phyloP scores from a whole-genome alignment of 1,140 invertebrate species.

The Zaprionus tsacasi region DNA sequence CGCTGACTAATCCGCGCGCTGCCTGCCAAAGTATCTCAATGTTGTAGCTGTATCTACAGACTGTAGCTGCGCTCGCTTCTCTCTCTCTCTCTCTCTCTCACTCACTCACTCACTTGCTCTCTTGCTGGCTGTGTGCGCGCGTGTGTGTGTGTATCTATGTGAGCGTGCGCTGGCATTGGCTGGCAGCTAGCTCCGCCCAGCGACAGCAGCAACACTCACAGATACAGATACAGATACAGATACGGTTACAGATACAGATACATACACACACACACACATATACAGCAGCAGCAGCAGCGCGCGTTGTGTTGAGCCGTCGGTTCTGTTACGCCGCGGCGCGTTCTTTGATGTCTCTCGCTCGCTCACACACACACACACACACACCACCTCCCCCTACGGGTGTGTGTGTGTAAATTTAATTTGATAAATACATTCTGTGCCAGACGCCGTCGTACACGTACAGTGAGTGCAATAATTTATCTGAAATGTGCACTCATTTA shows the following conservation, averaged over 20 bases:
- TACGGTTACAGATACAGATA: neutral
- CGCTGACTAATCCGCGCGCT: constrained; percentile 36
- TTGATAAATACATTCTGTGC: constrained; percentile 78
- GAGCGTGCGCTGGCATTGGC: constrained; percentile 29
- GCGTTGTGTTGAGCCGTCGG: constrained; percentile 7
- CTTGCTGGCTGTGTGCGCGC: neutral
- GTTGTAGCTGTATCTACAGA: constrained; percentile 18
- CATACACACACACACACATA: constrained; percentile 4
- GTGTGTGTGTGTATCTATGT: constrained; percentile 16
- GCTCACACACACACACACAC: constrained; percentile 8
- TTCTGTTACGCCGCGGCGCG: constrained; percentile 53
- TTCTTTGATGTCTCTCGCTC: constrained; percentile 59
- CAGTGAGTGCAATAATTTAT: constrained; percentile 81
- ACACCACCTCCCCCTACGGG: constrained; percentile 2
- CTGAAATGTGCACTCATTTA: constrained; percentile 83
- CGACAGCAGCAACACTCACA: neutral
- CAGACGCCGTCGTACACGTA: constrained; percentile 70
- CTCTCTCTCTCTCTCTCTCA: constrained; percentile 18
- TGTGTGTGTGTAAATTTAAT: constrained; percentile 80
- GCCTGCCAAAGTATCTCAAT: constrained; percentile 29
- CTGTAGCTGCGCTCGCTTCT: constrained; percentile 24
- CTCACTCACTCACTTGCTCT: constrained; percentile 23
- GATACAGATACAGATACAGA: too few species aligned
- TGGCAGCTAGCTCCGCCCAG: constrained; percentile 31
- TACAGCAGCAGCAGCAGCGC: neutral